These are phyloP conservation scores for Sebastolobus alascanus DNA, from an alignment of 2,797 vertebrate species.

Conservation along the genomic window DNA sequence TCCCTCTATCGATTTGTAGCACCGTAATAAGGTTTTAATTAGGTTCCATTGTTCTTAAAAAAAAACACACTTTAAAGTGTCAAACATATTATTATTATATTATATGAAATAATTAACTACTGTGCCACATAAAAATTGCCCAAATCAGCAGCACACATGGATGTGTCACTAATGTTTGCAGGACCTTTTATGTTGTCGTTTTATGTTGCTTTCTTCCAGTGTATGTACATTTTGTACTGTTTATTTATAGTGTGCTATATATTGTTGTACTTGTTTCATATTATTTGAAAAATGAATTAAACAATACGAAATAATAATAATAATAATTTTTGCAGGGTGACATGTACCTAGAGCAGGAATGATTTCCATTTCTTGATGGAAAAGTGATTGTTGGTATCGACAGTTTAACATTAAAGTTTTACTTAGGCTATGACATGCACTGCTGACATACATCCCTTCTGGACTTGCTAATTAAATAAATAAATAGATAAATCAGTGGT, in stretches of 20 bases:
- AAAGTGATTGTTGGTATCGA: neutral
- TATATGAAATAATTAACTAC: neutral
- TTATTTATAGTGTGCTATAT: neutral
- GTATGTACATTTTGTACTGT: neutral
- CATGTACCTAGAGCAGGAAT: too few species aligned
- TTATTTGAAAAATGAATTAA: neutral
- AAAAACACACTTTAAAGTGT: neutral
- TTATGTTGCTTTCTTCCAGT: neutral
- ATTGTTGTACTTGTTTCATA: neutral
- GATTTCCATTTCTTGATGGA: too few species aligned
- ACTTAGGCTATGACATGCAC: neutral
- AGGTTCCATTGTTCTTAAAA: neutral
- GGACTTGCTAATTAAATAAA: neutral
- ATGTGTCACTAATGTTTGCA: neutral
- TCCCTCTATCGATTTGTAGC: neutral
- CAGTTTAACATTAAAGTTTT: neutral
- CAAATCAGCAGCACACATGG: neutral
- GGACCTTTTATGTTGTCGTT: neutral
- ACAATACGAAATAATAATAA: too few species aligned
- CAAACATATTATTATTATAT: neutral
- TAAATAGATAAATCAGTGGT: neutral
- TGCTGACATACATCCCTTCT: neutral
- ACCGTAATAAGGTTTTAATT: neutral
- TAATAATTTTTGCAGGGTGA: too few species aligned
- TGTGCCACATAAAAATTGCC: neutral